Percentiles rank a stretch among this genome's conserved stretches.
These are phyloP conservation scores for Cryptoprocta ferox DNA, from an alignment of 2,797 vertebrate genomes.

Conservation along the genomic window DNA sequence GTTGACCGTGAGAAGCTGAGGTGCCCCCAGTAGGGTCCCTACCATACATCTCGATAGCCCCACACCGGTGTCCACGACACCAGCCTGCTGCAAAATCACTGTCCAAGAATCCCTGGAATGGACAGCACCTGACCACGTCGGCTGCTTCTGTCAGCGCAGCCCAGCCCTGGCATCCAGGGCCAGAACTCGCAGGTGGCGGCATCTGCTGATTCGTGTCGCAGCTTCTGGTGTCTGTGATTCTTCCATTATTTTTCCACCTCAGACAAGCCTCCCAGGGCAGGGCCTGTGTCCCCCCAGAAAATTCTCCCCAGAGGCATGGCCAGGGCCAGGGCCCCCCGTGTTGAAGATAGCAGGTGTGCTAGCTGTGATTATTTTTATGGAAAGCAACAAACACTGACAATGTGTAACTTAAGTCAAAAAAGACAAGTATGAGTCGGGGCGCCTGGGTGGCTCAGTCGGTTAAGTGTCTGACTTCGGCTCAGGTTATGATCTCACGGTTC, in stretches of 20 bases:
- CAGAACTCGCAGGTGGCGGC: neutral
- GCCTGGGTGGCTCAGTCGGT: no score
- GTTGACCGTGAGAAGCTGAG: neutral
- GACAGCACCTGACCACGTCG: neutral
- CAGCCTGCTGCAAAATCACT: neutral
- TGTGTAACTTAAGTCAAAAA: neutral
- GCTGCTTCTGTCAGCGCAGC: neutral
- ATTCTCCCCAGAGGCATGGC: neutral
- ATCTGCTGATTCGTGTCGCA: neutral
- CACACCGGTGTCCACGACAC: neutral
- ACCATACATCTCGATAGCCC: neutral
- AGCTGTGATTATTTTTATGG: neutral
- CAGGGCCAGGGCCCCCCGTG: neutral
- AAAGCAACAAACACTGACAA: neutral
- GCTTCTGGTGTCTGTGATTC: accelerated
- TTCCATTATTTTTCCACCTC: neutral
- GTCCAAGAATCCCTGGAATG: neutral
- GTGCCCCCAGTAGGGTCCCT: neutral
- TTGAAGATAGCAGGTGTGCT: neutral
- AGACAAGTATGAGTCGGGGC: no score
- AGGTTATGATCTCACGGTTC: no score
- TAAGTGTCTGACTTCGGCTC: no score
- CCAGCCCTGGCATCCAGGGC: accelerated
- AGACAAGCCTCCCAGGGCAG: neutral
- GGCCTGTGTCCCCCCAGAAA: neutral